Percentiles rank a stretch among this genome's conserved stretches.
phyloP scores from a whole-genome alignment of 1,140 invertebrate genomes.

The Rhagoletis zephyria region DNA sequence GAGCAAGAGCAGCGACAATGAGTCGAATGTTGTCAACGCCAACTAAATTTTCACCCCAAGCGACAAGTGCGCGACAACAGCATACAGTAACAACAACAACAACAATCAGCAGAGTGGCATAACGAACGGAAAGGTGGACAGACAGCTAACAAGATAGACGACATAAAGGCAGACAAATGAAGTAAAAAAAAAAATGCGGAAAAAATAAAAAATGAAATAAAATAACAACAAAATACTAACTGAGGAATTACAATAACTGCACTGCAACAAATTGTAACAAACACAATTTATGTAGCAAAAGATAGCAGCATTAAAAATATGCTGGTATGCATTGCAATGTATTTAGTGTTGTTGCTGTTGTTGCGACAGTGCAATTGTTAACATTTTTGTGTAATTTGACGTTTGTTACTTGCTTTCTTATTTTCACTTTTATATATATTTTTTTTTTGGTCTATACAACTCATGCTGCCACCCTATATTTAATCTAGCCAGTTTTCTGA shows the following conservation, averaged over 20 bases:
- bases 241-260: neutral
- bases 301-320: neutral
- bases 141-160: slow-evolving; percentile 15
- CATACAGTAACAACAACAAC: neutral
- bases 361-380: neutral
- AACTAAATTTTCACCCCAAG: slow-evolving; percentile 42
- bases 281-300: neutral
- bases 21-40: slow-evolving; percentile 50
- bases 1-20: slow-evolving; percentile 9
- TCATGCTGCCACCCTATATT: neutral
- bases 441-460: neutral
- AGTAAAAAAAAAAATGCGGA: neutral
- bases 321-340: neutral
- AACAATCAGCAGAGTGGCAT: neutral
- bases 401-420: neutral
- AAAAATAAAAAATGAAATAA: neutral
- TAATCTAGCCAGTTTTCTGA: neutral
- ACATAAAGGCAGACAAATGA: neutral
- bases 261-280: neutral
- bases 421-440: neutral
- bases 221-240: neutral
- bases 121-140: neutral
- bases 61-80: slow-evolving; percentile 30
- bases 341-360: neutral
- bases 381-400: neutral